These are phyloP conservation scores for Gobionotothen gibberifrons DNA, from an alignment of 2,797 vertebrate species.

Conservation along the genomic window DNA sequence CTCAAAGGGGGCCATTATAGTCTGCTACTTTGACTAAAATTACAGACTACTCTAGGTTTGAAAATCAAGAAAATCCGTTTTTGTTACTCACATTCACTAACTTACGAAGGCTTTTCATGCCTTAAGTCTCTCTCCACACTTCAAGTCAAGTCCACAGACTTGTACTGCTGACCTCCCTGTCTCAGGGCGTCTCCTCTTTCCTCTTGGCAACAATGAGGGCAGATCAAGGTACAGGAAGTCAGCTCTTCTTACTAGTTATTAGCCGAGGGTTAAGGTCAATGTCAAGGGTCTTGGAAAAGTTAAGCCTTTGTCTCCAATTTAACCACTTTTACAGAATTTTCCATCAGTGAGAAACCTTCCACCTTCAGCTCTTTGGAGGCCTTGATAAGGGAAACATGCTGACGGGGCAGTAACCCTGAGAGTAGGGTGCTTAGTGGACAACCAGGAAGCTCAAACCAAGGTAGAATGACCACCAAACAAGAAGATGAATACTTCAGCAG, in stretches of 20 bases:
- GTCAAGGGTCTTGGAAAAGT: slow-evolving; percentile 29
- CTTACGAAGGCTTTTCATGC: background rate
- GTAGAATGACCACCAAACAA: slow-evolving; percentile 16
- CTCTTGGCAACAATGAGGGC: background rate
- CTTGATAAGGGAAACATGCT: slow-evolving; percentile 49
- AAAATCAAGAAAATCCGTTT: background rate
- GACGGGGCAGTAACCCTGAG: slow-evolving; percentile 45
- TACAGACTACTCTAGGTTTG: too few species aligned
- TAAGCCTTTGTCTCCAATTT: slow-evolving; percentile 17
- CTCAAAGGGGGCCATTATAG: too few species aligned
- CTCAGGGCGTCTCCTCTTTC: background rate
- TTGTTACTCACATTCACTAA: background rate
- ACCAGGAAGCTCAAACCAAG: slow-evolving; percentile 18
- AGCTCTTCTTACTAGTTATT: slow-evolving; percentile 18
- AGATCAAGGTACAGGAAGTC: slow-evolving; percentile 3
- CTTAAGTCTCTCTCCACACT: slow-evolving; percentile 5
- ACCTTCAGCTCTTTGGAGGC: slow-evolving; percentile 39
- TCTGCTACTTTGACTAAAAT: too few species aligned
- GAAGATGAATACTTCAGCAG: background rate
- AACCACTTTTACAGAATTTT: slow-evolving; percentile 29
- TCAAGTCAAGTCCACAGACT: background rate
- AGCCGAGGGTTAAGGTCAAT: slow-evolving; percentile 26
- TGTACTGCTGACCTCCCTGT: slow-evolving; percentile 5
- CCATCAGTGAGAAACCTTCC: slow-evolving; percentile 34
- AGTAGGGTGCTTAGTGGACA: slow-evolving; percentile 25